phyloP scores from a whole-genome alignment of 2,113 vertebrate species.

The Cyanocitta stelleri region DNA sequence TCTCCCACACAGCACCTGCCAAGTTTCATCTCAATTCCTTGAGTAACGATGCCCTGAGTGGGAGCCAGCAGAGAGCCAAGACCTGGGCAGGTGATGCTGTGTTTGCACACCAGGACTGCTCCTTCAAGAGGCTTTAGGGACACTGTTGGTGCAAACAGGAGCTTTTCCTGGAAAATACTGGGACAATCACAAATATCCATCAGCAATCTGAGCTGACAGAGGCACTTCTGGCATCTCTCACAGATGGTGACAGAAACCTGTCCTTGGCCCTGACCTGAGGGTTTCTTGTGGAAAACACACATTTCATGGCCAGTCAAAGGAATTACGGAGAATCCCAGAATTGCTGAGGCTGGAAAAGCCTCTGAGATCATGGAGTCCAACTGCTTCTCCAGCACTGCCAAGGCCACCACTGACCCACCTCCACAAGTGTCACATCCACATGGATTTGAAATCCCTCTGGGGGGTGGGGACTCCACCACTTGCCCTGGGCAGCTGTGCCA shows the following conservation, averaged over 20 bases:
- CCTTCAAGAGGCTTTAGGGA: not conserved
- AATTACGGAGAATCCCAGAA: not conserved
- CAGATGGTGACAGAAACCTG: not conserved
- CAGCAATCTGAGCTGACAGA: not conserved
- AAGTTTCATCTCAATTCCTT: not conserved
- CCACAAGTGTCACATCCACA: not conserved
- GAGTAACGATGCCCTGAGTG: rapidly evolving
- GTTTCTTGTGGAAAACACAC: not conserved
- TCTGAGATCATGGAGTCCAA: not conserved
- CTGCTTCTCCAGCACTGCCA: not conserved
- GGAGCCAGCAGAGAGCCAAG: not conserved
- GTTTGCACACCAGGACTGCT: not conserved
- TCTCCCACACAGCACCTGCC: not conserved
- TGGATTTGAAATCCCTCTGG: not conserved
- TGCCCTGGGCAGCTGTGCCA: not conserved
- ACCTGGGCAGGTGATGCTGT: not conserved
- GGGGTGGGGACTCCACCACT: not conserved
- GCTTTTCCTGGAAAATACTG: not conserved
- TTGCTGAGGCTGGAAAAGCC: not conserved
- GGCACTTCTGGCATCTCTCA: not conserved
- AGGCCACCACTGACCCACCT: not conserved
- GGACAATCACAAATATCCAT: not conserved
- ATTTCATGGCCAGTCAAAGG: not conserved
- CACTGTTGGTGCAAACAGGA: not conserved
- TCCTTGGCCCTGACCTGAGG: not conserved